phyloP scores from a whole-genome alignment of 2,888 invertebrate species.

The Drosophila fungiperda region DNA sequence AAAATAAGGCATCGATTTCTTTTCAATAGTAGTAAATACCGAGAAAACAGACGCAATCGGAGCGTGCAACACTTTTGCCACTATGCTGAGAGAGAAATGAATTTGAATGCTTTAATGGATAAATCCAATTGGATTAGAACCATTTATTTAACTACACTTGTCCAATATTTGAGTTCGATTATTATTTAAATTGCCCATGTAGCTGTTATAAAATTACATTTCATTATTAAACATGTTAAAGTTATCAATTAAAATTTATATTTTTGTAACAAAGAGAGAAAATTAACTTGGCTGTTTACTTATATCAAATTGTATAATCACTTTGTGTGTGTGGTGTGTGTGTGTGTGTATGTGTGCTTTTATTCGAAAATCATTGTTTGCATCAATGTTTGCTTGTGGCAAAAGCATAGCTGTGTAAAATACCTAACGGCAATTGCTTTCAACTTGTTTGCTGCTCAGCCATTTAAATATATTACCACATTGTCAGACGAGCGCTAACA shows the following conservation, averaged over 20 bases:
- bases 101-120: not conserved
- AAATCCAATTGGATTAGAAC: not conserved
- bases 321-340: constrained; percentile 1
- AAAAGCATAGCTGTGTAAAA: constrained; percentile 13
- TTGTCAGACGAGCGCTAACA: constrained; percentile 38
- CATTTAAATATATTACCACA: constrained; percentile 59
- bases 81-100: not conserved
- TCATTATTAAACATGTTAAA: not conserved
- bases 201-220: not conserved
- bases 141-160: not conserved
- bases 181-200: not conserved
- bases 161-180: not conserved
- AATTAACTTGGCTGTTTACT: not conserved
- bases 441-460: constrained; percentile 49
- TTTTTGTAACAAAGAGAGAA: not conserved
- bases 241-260: not conserved
- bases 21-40: not conserved
- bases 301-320: not conserved
- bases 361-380: not conserved
- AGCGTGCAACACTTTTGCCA: not conserved
- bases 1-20: not conserved
- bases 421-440: constrained; percentile 49
- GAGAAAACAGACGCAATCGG: not conserved
- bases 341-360: not conserved
- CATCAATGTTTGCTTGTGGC: constrained; percentile 4